Evolutionary conservation across 2,797 vertebrate species (phyloP), one percentile per base, ranked within the genome.

Genomic region (Syncerus caffer): DNA sequence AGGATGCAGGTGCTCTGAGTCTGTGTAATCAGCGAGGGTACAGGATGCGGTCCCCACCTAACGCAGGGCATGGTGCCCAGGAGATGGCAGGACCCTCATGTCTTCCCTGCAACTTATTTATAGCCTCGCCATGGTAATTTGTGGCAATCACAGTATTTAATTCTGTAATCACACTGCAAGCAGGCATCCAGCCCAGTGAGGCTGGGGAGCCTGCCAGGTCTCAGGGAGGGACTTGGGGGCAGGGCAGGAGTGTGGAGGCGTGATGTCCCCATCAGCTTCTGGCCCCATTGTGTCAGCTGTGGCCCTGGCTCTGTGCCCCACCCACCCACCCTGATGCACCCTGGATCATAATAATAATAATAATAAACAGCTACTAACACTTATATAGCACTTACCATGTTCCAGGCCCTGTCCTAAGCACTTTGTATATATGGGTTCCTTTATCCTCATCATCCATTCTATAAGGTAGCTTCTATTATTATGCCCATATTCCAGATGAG

Each of bases 61-160:
- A 19, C 0, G 0, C 88, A 96, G 90, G 97, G 96, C 94, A 74
- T 6, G 31, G 60, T 82, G 85, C 96, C 97, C 11, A 2, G 82
- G 74, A 94, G 92, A 87, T 51, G 80, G 71, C 82, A 78, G 96
- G 96, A 95, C 96, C 95, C 89, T 96, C 90, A 13, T 82, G 84
- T 94, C 97, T 96, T 95, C 95, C 82, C 86, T 95, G 90, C 1
- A 8, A 93, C 90, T 90, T 96, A 97, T 97, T 98, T 97, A 97
- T 97, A 97, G 95, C 83, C 91, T 78, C 0, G 6, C 79, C 45
- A n/a, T 96, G 94, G 86, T 78, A 94, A 97, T 96, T 95, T 90
- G 96, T 96, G 95, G 95, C 96, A 96, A 96, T 97, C 96, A 97
- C 85, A 95, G 94, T 76, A 60, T 94, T 95, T 97, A 97, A 97